Evolutionary conservation across 2,797 vertebrate genomes (phyloP), one percentile per base, ranked within the genome.

Genomic region (Sebastes taczanowskii): DNA sequence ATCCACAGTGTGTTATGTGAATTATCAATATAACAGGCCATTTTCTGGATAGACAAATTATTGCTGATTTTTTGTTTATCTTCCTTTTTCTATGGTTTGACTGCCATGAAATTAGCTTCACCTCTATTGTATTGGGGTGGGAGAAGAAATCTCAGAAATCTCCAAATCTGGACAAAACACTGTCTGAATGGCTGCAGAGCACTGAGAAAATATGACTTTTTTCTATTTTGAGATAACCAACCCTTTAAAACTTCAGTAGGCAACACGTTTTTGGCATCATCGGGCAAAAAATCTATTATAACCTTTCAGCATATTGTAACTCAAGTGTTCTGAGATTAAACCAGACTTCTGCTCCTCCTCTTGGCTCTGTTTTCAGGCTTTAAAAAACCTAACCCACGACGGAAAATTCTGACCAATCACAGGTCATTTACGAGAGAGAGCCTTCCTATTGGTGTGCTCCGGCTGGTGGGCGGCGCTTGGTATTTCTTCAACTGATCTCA

Each of bases 271-370:
- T 42, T 42, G 14, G 6, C 38, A 16, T 42, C 38, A 42, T 42
- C 0, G 2, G 38, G 38, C 38, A 42, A 42, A 14, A 42, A 42
- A 0, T 14, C 38, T 3, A 42, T 42, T 0, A 14, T 0, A 14
- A 42, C 13, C 38, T 42, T 42, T 42, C 38, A 42, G 38, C 13
- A 42, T 42, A 42, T 42, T 1, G 11, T 1, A 38, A 38, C 0
- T 42, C 0, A 14, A 42, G 38, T 42, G 38, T 42, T 42, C 38
- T 14, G 13, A 42, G 38, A 3, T 0, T 0, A 42, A 42, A 42
- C 38, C 0, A 42, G 5, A 6, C 38, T 42, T 42, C 38, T 42
- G 38, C 38, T 0, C 38, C 13, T 42, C 38, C 5, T 14, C 13
- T 0, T 14, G 13, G 38, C 38, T 42, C 38, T 42, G 38, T 42